A percentile compares a stretch with the other conserved stretches of the same genome.
Evolutionary conservation across 2,113 vertebrate species (phyloP).

Genomic region (Nannospalax galili): DNA sequence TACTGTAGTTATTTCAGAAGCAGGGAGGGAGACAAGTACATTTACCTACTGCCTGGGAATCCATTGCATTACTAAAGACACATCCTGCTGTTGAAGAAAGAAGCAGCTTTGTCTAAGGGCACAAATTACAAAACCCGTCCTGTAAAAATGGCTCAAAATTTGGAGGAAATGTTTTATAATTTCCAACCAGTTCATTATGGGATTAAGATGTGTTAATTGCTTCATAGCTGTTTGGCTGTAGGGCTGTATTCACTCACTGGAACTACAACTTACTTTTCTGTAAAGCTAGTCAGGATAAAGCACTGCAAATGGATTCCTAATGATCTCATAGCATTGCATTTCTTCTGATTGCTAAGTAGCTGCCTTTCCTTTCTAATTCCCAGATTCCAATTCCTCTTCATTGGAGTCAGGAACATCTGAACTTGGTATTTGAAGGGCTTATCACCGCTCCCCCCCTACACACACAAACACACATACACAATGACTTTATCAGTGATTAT

Average conservation of each 20-base stretch:
- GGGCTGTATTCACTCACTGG: conserved; percentile 18
- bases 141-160: background rate
- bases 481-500: conserved; percentile 39
- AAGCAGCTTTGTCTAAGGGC: conserved; percentile 35
- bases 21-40: background rate
- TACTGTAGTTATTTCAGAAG: conserved; percentile 38
- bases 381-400: conserved; percentile 65
- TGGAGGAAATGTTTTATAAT: conserved; percentile 48
- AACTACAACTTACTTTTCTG: conserved; percentile 51
- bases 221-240: conserved; percentile 35
- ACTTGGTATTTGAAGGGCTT: conserved; percentile 56
- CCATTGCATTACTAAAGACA: background rate
- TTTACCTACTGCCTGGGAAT: background rate
- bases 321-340: conserved; percentile 68
- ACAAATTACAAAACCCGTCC: conserved; percentile 40
- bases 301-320: conserved; percentile 69
- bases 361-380: conserved; percentile 70
- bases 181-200: conserved; percentile 49
- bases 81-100: conserved; percentile 21
- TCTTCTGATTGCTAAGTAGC: conserved; percentile 75
- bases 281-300: conserved; percentile 52
- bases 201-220: conserved; percentile 59
- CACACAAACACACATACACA: no score
- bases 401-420: conserved; percentile 63
- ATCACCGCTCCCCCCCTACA: background rate